Evolutionary conservation across 1,140 invertebrate species (phyloP).

Genomic region (Cephus cinctus): DNA sequence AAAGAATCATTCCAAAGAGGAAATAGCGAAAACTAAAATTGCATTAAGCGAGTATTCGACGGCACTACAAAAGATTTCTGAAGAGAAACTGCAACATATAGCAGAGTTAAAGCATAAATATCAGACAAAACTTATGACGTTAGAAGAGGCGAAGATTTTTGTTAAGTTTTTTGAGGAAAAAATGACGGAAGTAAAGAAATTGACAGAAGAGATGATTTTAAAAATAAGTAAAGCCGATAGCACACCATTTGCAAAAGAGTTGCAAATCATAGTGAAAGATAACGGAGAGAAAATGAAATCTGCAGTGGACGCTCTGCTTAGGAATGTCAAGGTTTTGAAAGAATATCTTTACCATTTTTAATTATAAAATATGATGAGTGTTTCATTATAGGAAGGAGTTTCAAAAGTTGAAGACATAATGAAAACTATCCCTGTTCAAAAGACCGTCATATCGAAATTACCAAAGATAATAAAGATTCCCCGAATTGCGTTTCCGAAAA

Average conservation of each 20-base stretch:
- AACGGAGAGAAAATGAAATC: conserved; percentile 6
- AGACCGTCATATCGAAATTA: conserved; percentile 1
- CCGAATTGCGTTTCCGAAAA: conserved; percentile 4
- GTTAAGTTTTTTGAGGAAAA: conserved; percentile 11
- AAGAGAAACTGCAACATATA: conserved; percentile 11
- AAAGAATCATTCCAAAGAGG: conserved; percentile 12
- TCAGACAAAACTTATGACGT: conserved; percentile 8
- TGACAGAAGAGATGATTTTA: conserved; percentile 10
- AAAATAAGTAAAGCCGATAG: conserved; percentile 8
- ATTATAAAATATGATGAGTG: background rate
- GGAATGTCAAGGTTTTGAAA: conserved; percentile 9
- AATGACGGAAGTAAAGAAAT: conserved; percentile 7
- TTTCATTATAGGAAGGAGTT: background rate
- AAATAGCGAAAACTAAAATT: conserved; percentile 9
- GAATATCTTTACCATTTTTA: conserved; percentile 3
- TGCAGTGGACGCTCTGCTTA: background rate
- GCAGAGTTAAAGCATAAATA: conserved; percentile 4
- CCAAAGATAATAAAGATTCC: conserved; percentile 2
- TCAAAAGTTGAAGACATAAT: background rate
- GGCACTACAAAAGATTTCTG: conserved; percentile 12
- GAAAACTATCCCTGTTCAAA: background rate
- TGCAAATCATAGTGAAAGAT: conserved; percentile 3
- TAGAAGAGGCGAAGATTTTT: conserved; percentile 11
- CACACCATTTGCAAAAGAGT: conserved; percentile 11
- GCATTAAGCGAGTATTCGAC: conserved; percentile 8